Percentiles rank a stretch among this genome's conserved stretches.
phyloP scores from a whole-genome alignment of 2,888 invertebrate genomes.

The Smittia sp. region DNA sequence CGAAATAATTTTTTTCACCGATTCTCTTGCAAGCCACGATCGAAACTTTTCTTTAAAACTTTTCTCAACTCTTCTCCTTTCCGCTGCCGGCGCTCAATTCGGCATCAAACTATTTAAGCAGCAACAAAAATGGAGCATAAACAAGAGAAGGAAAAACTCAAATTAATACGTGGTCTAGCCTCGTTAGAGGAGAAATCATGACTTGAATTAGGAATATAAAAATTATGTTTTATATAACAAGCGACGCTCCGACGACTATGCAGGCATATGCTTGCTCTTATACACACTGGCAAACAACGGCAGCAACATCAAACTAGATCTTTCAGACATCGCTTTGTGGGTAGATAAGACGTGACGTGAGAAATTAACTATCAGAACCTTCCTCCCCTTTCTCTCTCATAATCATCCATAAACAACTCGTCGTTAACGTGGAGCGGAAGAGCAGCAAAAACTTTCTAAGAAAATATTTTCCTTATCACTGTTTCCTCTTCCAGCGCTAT shows the following conservation, averaged over 20 bases:
- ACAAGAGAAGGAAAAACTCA: conserved; percentile 23
- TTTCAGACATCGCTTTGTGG: conserved; percentile 33
- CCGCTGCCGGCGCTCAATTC: neutral
- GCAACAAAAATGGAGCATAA: conserved; percentile 25
- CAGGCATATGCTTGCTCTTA: neutral
- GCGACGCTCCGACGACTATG: neutral
- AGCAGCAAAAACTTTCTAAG: neutral
- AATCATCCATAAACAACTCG: conserved; percentile 41
- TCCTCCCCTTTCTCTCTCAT: conserved; percentile 6
- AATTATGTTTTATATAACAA: conserved; percentile 31
- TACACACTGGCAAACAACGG: conserved; percentile 23
- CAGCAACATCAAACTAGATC: conserved; percentile 32
- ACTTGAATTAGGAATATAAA: conserved; percentile 40
- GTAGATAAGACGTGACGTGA: conserved; percentile 40
- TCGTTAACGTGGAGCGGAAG: neutral
- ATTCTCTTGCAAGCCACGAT: too few species aligned
- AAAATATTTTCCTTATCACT: conserved; percentile 6
- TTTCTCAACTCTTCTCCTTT: neutral
- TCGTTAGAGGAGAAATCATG: conserved; percentile 41
- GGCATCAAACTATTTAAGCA: conserved; percentile 22
- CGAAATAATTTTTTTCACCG: too few species aligned
- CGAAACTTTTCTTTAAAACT: too few species aligned
- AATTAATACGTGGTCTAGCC: conserved; percentile 42
- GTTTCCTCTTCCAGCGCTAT: neutral
- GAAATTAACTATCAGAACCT: conserved; percentile 41